A percentile compares a stretch with the other conserved stretches of the same genome.
Conservation (phyloP, 2,797 vertebrate genomes). For the Luscinia luscinia region DNA sequence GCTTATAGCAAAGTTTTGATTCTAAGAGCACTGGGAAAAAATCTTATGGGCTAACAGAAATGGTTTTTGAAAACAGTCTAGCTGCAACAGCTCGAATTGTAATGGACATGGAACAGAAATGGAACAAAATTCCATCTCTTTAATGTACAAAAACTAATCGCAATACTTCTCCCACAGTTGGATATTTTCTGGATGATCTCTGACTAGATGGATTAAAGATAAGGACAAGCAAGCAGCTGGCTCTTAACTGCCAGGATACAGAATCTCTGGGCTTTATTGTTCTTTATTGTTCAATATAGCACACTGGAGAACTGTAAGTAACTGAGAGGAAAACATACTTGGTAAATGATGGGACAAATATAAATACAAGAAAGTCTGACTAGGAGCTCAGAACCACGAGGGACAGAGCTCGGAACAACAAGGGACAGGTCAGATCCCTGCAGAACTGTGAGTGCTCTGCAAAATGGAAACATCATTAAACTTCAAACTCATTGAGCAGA, state of each 20-base stretch:
- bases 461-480: accelerated
- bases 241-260: conserved; percentile 22
- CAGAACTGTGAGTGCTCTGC: not conserved
- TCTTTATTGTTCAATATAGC: not conserved
- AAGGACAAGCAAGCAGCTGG: conserved; percentile 2
- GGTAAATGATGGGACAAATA: not conserved
- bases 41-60: not conserved
- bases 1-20: not conserved
- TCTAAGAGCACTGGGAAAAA: not conserved
- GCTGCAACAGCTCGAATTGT: not conserved
- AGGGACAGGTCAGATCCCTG: not conserved
- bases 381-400: not conserved
- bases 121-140: not conserved
- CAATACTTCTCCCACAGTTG: not conserved
- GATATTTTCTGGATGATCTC: conserved; percentile 32
- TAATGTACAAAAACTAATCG: not conserved
- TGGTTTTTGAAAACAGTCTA: not conserved
- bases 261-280: not conserved
- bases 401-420: not conserved
- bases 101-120: not conserved
- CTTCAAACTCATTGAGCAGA: not conserved
- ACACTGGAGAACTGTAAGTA: not conserved
- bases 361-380: not conserved
- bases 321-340: not conserved
- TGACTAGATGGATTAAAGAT: conserved; percentile 23